phyloP scores from a whole-genome alignment of 2,888 invertebrate species.

The Eupithecia vulgata region DNA sequence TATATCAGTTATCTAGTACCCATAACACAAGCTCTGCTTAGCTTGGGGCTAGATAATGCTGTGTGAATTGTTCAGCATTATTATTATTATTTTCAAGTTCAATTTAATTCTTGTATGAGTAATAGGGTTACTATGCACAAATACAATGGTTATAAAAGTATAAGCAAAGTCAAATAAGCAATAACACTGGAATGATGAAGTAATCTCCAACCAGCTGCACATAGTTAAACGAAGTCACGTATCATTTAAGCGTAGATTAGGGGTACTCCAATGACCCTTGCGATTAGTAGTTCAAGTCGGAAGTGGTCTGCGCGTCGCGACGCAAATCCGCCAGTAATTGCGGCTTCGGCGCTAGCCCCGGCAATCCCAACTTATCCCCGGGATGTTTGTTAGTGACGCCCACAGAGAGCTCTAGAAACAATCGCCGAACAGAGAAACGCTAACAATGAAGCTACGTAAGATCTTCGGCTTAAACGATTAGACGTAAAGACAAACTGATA shows the following conservation, averaged over 20 bases:
- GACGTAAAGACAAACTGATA: slow-evolving; percentile 71
- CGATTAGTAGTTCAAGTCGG: slow-evolving; percentile 66
- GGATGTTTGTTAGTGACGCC: slow-evolving; percentile 65
- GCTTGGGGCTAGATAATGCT: no score
- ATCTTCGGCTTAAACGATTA: slow-evolving; percentile 38
- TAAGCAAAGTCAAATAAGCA: slow-evolving; percentile 14
- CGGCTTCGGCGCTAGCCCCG: slow-evolving; percentile 71
- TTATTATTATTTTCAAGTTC: neutral
- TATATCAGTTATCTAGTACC: no score
- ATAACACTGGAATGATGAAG: slow-evolving; percentile 30
- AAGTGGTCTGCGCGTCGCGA: slow-evolving; percentile 59
- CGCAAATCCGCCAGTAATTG: slow-evolving; percentile 77
- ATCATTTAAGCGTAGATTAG: slow-evolving; percentile 68
- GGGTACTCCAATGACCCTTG: slow-evolving; percentile 66
- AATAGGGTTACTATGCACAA: neutral
- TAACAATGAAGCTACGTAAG: slow-evolving; percentile 29
- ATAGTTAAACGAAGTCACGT: slow-evolving; percentile 66
- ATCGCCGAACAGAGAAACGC: slow-evolving; percentile 48
- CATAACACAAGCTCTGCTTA: no score
- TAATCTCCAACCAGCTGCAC: slow-evolving; percentile 37
- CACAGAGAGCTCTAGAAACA: slow-evolving; percentile 51
- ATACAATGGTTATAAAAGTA: neutral
- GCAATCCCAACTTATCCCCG: slow-evolving; percentile 68
- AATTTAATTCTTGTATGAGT: neutral
- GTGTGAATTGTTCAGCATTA: no score